A percentile compares a stretch with the other conserved stretches of the same genome.
phyloP scores from a whole-genome alignment of 1,140 invertebrate species.

The Anastrepha ludens region DNA sequence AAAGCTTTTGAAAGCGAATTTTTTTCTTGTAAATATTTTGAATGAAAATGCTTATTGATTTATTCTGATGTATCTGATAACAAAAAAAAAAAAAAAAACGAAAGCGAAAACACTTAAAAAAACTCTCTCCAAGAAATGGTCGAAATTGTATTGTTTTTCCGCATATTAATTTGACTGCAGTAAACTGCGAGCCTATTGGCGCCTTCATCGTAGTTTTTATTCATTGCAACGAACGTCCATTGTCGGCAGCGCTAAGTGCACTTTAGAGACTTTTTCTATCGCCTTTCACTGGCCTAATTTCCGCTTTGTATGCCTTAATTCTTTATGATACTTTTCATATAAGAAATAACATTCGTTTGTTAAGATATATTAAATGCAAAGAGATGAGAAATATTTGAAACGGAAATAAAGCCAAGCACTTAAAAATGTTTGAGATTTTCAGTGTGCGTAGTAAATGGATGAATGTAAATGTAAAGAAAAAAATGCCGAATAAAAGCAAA shows the following conservation, averaged over 20 bases:
- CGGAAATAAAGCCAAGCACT: neutral
- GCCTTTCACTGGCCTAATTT: neutral
- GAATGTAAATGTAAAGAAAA: neutral
- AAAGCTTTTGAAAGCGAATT: no score
- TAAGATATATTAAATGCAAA: neutral
- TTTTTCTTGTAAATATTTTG: no score
- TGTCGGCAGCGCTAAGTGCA: neutral
- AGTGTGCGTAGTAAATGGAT: neutral
- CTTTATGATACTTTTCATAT: no score
- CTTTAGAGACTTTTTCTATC: neutral
- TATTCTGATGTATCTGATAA: no score
- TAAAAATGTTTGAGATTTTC: neutral
- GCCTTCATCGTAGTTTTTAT: neutral
- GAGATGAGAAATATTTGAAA: neutral
- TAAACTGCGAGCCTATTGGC: neutral
- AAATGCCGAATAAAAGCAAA: neutral
- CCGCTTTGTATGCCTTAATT: neutral
- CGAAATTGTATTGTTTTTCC: neutral
- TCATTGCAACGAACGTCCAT: neutral
- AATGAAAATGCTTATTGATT: no score
- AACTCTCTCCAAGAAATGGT: no score
- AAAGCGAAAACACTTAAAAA: no score
- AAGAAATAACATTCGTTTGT: no score
- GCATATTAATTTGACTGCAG: neutral
- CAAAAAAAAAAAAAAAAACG: no score